Percentiles rank a stretch among this genome's conserved stretches.
These are phyloP conservation scores for Autographa pulchrina DNA, from an alignment of 2,888 invertebrate species.

Conservation along the genomic window DNA sequence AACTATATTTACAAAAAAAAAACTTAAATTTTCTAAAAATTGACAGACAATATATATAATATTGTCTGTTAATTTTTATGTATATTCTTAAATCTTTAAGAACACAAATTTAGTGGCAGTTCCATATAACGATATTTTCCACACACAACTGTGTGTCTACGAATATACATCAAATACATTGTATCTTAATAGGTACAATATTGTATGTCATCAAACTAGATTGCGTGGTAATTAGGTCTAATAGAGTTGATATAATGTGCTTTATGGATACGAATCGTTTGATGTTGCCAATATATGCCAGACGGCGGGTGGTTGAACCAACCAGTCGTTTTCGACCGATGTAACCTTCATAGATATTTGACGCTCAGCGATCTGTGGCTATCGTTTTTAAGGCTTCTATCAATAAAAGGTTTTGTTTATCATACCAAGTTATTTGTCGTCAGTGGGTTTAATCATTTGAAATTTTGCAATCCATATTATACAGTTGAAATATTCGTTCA, in stretches of 20 bases:
- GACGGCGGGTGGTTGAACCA: slow-evolving; percentile 34
- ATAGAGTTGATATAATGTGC: slow-evolving; percentile 15
- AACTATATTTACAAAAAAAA: too few species aligned
- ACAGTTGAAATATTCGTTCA: too few species aligned
- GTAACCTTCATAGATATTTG: slow-evolving; percentile 18
- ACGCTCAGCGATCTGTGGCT: slow-evolving; percentile 1
- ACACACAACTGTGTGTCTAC: too few species aligned
- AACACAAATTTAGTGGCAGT: too few species aligned
- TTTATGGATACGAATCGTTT: slow-evolving; percentile 21
- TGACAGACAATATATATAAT: too few species aligned
- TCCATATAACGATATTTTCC: too few species aligned
- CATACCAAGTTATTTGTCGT: background rate
- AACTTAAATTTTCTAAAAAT: too few species aligned
- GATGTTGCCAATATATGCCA: slow-evolving; percentile 35
- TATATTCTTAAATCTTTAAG: too few species aligned
- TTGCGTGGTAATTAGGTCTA: slow-evolving; percentile 7
- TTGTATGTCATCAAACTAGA: background rate
- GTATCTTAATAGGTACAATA: background rate
- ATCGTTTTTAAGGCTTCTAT: background rate
- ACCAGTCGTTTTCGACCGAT: slow-evolving; percentile 8
- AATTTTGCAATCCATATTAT: too few species aligned
- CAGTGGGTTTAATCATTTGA: too few species aligned
- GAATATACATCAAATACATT: too few species aligned
- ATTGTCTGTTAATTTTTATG: too few species aligned
- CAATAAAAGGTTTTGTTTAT: background rate